phyloP scores from a whole-genome alignment of 35 echinoderm and acorn worm genomes.

The Apostichopus californicus region DNA sequence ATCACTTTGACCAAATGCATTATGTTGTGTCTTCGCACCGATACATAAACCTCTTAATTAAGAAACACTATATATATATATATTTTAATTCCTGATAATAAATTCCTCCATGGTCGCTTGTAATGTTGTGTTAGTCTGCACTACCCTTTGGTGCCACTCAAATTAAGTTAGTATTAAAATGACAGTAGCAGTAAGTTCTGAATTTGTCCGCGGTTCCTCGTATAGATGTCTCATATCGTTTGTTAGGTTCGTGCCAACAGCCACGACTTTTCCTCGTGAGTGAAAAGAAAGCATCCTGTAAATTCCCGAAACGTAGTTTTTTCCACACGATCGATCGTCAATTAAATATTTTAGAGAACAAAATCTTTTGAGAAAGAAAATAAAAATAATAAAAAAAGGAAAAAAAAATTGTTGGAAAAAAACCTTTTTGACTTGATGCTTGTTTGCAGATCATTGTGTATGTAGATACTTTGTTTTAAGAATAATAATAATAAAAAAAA shows the following conservation, averaged over 20 bases:
- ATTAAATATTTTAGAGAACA: not conserved
- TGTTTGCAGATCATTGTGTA: slow-evolving; percentile 40
- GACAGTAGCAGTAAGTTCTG: not conserved
- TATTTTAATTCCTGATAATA: too few relatives aligned
- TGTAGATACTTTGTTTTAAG: slow-evolving; percentile 31
- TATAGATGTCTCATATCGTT: not conserved
- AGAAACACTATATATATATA: too few relatives aligned
- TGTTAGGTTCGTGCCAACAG: not conserved
- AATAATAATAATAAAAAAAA: not conserved
- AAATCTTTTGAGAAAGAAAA: not conserved
- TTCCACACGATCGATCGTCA: not conserved
- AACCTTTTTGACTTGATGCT: not conserved
- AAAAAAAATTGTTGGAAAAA: not conserved
- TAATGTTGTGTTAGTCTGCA: not conserved
- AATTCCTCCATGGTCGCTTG: too few relatives aligned
- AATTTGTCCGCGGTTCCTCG: not conserved
- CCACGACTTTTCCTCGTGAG: not conserved
- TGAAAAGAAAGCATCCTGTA: slow-evolving; percentile 30
- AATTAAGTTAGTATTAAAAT: not conserved
- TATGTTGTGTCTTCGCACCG: too few relatives aligned
- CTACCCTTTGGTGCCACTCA: not conserved
- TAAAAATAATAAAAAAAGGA: not conserved
- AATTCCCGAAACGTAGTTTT: slow-evolving; percentile 6
- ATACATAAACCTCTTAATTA: too few relatives aligned
- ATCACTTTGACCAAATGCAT: too few relatives aligned